Conservation (phyloP, 1,140 invertebrate species). For the Temnothorax nylanderi region DNA sequence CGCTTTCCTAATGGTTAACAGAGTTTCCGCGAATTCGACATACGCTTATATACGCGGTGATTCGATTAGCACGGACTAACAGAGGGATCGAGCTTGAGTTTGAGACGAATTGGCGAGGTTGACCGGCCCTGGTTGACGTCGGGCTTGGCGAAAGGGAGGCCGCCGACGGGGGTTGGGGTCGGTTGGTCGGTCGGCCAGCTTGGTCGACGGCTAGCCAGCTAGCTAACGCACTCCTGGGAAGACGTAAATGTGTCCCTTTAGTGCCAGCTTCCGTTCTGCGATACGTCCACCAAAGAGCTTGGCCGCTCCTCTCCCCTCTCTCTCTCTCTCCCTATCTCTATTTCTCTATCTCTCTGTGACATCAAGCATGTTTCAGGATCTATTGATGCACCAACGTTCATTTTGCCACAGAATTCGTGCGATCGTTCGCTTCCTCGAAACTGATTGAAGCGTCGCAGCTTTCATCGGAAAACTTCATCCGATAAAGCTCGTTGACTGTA, state of each 20-base stretch:
- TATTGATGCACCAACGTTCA: conserved; percentile 24
- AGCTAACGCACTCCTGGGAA: conserved; percentile 79
- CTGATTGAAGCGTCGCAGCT: conserved; percentile 11
- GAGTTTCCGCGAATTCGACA: conserved; percentile 66
- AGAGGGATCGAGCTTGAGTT: conserved; percentile 61
- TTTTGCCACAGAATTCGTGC: conserved; percentile 1
- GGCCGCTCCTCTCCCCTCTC: conserved; percentile 25
- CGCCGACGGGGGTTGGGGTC: conserved; percentile 6
- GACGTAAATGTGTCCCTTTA: conserved; percentile 82
- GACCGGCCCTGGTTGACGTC: conserved; percentile 60
- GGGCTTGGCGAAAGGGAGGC: conserved; percentile 28
- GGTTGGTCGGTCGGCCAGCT: conserved; percentile 42
- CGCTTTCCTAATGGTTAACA: conserved; percentile 54
- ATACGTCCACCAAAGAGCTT: conserved; percentile 72
- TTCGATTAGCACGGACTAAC: conserved; percentile 70
- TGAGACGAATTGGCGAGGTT: conserved; percentile 54
- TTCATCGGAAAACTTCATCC: background rate
- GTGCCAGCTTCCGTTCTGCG: conserved; percentile 74
- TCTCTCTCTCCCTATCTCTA: background rate
- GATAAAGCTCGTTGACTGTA: conserved; percentile 16
- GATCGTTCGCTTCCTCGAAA: background rate
- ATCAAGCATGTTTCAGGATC: conserved; percentile 4
- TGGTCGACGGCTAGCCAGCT: conserved; percentile 56
- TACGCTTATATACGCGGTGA: conserved; percentile 61
- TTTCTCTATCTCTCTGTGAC: background rate